phyloP scores from a whole-genome alignment of 2,113 vertebrate species.

The Prietella phreatophila region DNA sequence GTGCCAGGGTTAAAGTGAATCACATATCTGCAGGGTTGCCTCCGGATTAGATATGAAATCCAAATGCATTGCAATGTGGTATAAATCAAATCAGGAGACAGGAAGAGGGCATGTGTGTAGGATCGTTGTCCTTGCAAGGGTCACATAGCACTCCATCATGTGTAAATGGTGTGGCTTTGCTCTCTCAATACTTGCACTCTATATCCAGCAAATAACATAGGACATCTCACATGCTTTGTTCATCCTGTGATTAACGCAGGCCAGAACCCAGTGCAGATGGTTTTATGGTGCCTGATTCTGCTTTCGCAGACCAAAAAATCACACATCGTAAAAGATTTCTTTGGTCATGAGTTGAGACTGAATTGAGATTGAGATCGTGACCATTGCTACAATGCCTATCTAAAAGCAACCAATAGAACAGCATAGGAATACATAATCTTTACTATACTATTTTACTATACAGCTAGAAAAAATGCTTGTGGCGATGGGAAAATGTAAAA shows the following conservation, averaged over 20 bases:
- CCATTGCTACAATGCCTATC: neutral
- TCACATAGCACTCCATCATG: constrained; percentile 55
- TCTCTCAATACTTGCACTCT: constrained; percentile 23
- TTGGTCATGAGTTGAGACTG: neutral
- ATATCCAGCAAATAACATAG: constrained; percentile 41
- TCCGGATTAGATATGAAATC: constrained; percentile 71
- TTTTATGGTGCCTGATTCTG: neutral
- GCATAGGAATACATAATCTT: too few relatives aligned
- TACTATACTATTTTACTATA: too few relatives aligned
- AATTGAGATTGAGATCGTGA: neutral
- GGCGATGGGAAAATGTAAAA: neutral
- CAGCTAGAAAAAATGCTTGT: neutral
- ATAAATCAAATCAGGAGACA: constrained; percentile 65
- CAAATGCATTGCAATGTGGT: constrained; percentile 46
- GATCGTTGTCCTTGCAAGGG: constrained; percentile 58
- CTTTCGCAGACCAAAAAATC: neutral
- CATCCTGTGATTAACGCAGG: neutral
- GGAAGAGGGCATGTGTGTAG: constrained; percentile 51
- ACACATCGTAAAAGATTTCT: neutral
- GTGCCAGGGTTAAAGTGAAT: constrained; percentile 73
- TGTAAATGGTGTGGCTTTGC: constrained; percentile 39
- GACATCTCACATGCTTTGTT: constrained; percentile 28
- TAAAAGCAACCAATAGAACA: neutral
- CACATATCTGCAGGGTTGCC: constrained; percentile 65
- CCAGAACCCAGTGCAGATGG: constrained; percentile 13